These are phyloP conservation scores for Tineola bisselliella DNA, from an alignment of 2,888 invertebrate species.

Conservation along the genomic window DNA sequence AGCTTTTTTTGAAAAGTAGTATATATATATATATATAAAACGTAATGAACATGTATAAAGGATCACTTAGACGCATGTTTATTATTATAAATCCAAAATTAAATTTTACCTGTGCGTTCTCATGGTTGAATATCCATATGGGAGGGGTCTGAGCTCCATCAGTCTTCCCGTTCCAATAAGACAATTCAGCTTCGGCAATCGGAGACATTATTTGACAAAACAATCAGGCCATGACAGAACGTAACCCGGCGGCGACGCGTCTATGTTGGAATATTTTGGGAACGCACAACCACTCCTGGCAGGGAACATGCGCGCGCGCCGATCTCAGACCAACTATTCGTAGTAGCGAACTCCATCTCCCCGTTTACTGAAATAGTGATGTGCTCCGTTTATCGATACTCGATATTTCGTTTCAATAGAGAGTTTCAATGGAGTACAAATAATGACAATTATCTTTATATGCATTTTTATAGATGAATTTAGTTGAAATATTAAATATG, in stretches of 20 bases:
- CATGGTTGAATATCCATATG: constrained; percentile 55
- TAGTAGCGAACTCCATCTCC: constrained; percentile 47
- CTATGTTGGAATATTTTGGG: constrained; percentile 41
- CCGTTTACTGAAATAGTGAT: constrained; percentile 21
- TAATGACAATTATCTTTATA: no score
- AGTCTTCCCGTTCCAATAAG: constrained; percentile 54
- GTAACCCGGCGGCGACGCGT: constrained; percentile 23
- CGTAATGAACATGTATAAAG: no score
- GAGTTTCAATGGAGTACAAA: no score
- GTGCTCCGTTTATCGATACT: neutral
- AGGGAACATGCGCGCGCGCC: constrained; percentile 54
- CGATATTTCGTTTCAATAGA: no score
- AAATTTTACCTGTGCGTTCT: constrained; percentile 51
- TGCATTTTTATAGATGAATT: no score
- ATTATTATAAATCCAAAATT: neutral
- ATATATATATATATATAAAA: no score
- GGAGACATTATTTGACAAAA: constrained; percentile 41
- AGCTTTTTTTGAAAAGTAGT: no score
- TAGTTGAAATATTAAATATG: no score
- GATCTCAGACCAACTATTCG: constrained; percentile 28
- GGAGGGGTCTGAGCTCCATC: constrained; percentile 49
- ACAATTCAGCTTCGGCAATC: constrained; percentile 51
- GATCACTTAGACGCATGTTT: neutral
- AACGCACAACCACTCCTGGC: constrained; percentile 23
- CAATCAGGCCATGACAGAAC: constrained; percentile 36